Conservation (phyloP, 2,113 vertebrate species). For the Otocyon megalotis region DNA sequence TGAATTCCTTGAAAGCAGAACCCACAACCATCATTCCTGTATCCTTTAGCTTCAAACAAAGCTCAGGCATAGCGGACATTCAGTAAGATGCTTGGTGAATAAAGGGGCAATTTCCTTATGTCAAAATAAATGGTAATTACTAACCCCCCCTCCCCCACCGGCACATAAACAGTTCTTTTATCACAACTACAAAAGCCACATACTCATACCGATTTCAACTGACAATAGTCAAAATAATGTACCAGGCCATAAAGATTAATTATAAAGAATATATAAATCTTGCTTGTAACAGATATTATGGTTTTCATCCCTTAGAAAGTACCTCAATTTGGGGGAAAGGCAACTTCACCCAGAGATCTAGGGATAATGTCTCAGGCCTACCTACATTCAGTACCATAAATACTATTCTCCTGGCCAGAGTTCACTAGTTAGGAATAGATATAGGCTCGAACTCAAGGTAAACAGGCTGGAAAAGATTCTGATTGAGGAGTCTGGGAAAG, state of each 20-base stretch:
- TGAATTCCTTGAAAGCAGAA: background rate
- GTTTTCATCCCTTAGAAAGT: conserved; percentile 36
- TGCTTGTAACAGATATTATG: background rate
- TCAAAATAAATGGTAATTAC: conserved; percentile 51
- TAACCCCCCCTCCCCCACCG: background rate
- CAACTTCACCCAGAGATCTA: background rate
- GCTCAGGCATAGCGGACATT: conserved; percentile 10
- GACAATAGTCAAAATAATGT: background rate
- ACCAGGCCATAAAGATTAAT: background rate
- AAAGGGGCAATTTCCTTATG: background rate
- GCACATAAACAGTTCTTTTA: background rate
- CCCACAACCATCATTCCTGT: background rate
- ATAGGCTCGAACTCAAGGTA: background rate
- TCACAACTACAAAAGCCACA: background rate
- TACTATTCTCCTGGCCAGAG: background rate
- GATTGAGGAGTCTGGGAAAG: background rate
- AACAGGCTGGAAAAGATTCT: background rate
- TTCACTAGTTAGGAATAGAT: background rate
- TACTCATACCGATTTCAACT: conserved; percentile 13
- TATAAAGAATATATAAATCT: conserved; percentile 15
- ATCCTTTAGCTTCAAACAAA: background rate
- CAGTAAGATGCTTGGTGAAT: background rate
- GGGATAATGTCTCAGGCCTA: background rate
- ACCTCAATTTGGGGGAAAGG: background rate
- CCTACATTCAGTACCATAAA: conserved; percentile 9